Conservation (phyloP, 1,140 invertebrate genomes). For the Atopsyche davidsoni region DNA sequence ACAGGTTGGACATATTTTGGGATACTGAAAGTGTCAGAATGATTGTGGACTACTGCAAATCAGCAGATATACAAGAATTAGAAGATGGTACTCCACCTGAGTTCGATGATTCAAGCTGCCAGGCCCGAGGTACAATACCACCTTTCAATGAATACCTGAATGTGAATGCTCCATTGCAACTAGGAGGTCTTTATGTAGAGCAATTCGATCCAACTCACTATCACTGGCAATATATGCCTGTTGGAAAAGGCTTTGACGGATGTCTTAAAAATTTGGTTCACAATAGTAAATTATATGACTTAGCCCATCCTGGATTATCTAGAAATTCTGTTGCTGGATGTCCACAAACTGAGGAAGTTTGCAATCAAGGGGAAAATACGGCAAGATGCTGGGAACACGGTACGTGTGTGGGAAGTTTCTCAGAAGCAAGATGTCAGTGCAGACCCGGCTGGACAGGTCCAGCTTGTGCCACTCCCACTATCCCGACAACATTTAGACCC, state of each 20-base stretch:
- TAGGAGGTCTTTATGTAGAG: conserved; percentile 84
- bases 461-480: conserved; percentile 76
- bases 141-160: conserved; percentile 96
- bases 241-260: conserved; percentile 85
- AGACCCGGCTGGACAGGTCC: conserved; percentile 87
- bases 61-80: conserved; percentile 76
- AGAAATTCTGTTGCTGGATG: conserved; percentile 81
- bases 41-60: conserved; percentile 87
- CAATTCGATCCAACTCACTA: conserved; percentile 81
- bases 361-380: conserved; percentile 72
- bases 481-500: conserved; percentile 81
- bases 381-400: conserved; percentile 87
- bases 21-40: conserved; percentile 86
- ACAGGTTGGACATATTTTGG: conserved; percentile 92
- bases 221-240: conserved; percentile 80
- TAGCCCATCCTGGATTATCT: conserved; percentile 80
- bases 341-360: conserved; percentile 83
- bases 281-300: conserved; percentile 91
- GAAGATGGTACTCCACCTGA: conserved; percentile 81
- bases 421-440: conserved; percentile 84
- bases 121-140: conserved; percentile 80
- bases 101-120: conserved; percentile 83
- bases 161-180: conserved; percentile 89
- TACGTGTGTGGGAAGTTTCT: conserved; percentile 84
- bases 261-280: conserved; percentile 94